Evolutionary conservation across 2,888 invertebrate genomes (phyloP), one percentile per base, ranked within the genome.

Genomic region (Drosophila falleni): DNA sequence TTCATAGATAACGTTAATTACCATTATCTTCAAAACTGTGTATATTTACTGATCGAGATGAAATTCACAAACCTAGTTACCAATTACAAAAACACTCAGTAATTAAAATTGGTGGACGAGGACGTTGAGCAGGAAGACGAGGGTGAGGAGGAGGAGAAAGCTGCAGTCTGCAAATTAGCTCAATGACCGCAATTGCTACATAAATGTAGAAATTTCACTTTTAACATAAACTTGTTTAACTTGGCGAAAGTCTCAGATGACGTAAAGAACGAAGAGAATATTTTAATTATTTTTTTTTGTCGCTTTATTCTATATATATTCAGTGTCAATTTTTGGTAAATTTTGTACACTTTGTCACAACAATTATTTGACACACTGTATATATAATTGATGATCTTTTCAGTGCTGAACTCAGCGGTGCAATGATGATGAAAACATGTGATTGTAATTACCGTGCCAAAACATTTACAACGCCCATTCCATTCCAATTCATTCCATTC

Each of bases 191-290:
- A 68, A 63, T 42, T 61, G 62, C 74, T 70, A 68, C 64, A 56
- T 74, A 46, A 63, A 64, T 44, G 29, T 70, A 44, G 23, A 62
- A 71, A 84, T 84, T 81, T 81, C 84, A 81, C 80, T 81, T n/a
- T n/a, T n/a, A n/a, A n/a, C n/a, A n/a, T n/a, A n/a, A n/a, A n/a
- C n/a, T n/a, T n/a, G n/a, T n/a, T n/a, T n/a, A n/a, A n/a, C n/a
- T n/a, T n/a, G n/a, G n/a, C n/a, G n/a, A n/a, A n/a, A n/a, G n/a
- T n/a, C n/a, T n/a, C n/a, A n/a, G n/a, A n/a, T n/a, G n/a, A n/a
- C n/a, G n/a, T n/a, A n/a, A n/a, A n/a, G n/a, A n/a, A n/a, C n/a
- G n/a, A n/a, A n/a, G n/a, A n/a, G n/a, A n/a, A n/a, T n/a, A n/a
- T n/a, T n/a, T n/a, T n/a, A n/a, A n/a, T n/a, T n/a, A n/a, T n/a